Evolutionary conservation across 2,113 vertebrate species (phyloP).

Genomic region (Pedetes capensis): DNA sequence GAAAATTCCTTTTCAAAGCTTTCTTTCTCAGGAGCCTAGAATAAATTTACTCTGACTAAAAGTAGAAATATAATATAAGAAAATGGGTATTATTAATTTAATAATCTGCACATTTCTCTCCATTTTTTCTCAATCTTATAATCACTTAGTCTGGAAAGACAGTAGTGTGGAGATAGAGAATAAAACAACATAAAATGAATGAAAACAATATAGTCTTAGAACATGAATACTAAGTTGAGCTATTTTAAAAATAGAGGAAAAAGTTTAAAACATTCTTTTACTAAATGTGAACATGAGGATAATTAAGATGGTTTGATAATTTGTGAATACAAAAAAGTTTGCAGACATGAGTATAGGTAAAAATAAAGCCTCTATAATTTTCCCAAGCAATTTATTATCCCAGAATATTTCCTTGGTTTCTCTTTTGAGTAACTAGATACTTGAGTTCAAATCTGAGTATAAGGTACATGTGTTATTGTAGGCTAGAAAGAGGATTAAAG

Average conservation of each 20-base stretch:
- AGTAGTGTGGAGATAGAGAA: background rate
- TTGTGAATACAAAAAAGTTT: conserved; percentile 17
- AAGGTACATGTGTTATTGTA: background rate
- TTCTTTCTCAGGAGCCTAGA: background rate
- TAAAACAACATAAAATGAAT: background rate
- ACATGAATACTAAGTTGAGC: background rate
- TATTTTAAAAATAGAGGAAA: background rate
- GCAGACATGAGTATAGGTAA: background rate
- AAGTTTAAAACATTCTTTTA: background rate
- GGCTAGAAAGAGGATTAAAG: background rate
- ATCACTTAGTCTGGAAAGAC: background rate
- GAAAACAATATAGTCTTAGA: background rate
- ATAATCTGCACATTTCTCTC: background rate
- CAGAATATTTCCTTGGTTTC: background rate
- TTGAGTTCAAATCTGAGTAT: background rate
- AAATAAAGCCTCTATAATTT: conserved; percentile 10
- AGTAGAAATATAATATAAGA: conserved; percentile 17
- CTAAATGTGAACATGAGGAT: background rate
- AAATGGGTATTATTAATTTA: background rate
- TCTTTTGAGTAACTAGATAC: background rate
- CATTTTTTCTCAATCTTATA: background rate
- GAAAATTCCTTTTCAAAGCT: background rate
- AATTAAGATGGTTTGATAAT: conserved; percentile 21
- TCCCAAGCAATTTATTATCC: background rate
- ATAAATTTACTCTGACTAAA: background rate